Evolutionary conservation across 2,113 vertebrate species (phyloP).

Genomic region (Clinocottus analis): DNA sequence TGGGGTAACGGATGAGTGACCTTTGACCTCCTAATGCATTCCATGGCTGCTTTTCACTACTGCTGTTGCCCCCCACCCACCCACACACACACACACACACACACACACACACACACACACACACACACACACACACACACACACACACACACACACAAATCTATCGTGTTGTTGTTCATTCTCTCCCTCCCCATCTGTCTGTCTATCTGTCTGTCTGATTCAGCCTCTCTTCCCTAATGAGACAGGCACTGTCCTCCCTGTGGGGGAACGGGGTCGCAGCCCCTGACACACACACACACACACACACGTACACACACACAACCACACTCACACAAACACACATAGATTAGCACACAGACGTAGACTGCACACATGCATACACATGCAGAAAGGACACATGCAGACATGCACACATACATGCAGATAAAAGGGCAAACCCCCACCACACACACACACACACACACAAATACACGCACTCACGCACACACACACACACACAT

Average conservation of each 20-base stretch:
- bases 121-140: too few relatives aligned
- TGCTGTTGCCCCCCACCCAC: slow-evolving; percentile 30
- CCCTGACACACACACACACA: slow-evolving; percentile 48
- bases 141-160: too few relatives aligned
- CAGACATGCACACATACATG: slow-evolving; percentile 63
- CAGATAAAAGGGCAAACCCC: slow-evolving; percentile 63
- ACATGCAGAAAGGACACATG: slow-evolving; percentile 56
- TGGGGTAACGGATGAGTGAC: slow-evolving; percentile 64
- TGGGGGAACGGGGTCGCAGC: slow-evolving; percentile 68
- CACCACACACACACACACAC: slow-evolving; percentile 18
- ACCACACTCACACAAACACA: too few relatives aligned
- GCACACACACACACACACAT: slow-evolving; percentile 20
- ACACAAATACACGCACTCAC: slow-evolving; percentile 18
- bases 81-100: too few relatives aligned
- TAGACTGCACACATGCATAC: slow-evolving; percentile 52
- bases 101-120: too few relatives aligned
- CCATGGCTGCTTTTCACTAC: slow-evolving; percentile 39
- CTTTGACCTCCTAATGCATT: slow-evolving; percentile 61
- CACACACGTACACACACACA: slow-evolving; percentile 32
- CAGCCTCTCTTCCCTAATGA: slow-evolving; percentile 70
- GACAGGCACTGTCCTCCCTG: slow-evolving; percentile 67
- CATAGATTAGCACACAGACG: slow-evolving; percentile 42
- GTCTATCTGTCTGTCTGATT: slow-evolving; percentile 53
- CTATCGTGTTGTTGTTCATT: slow-evolving; percentile 24
- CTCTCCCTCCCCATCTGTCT: slow-evolving; percentile 41